Evolutionary conservation across 2,888 invertebrate species (phyloP).

Genomic region (Drosophila testacea): DNA sequence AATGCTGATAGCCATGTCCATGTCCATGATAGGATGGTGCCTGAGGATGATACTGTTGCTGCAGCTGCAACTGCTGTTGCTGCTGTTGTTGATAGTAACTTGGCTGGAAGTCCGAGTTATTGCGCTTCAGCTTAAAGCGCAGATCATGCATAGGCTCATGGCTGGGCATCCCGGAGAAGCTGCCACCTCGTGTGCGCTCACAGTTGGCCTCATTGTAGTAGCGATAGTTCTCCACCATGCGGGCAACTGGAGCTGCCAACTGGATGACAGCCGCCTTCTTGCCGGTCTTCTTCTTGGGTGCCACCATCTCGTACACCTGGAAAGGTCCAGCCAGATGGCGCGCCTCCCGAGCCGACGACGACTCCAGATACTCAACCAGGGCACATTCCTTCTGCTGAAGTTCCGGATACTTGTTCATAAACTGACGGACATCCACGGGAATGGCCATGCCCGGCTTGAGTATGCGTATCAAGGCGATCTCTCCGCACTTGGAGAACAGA

Average conservation of each 20-base stretch:
- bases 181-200: slow-evolving; percentile 84
- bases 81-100: slow-evolving; percentile 79
- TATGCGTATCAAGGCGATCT: slow-evolving; percentile 94
- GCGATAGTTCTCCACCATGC: slow-evolving; percentile 88
- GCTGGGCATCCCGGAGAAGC: slow-evolving; percentile 85
- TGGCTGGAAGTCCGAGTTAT: slow-evolving; percentile 84
- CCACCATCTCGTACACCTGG: slow-evolving; percentile 92
- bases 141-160: slow-evolving; percentile 80
- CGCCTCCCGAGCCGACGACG: slow-evolving; percentile 93
- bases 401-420: slow-evolving; percentile 95
- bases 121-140: slow-evolving; percentile 82
- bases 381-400: slow-evolving; percentile 94
- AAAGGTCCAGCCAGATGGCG: slow-evolving; percentile 88
- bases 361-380: slow-evolving; percentile 95
- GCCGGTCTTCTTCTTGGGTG: slow-evolving; percentile 90
- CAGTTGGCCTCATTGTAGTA: slow-evolving; percentile 85
- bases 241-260: slow-evolving; percentile 86
- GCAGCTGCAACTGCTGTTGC: slow-evolving; percentile 54
- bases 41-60: slow-evolving; percentile 53
- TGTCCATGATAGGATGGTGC: slow-evolving; percentile 59
- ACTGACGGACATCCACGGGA: slow-evolving; percentile 95
- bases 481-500: slow-evolving; percentile 94
- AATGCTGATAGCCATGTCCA: slow-evolving; percentile 66
- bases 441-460: slow-evolving; percentile 95
- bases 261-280: slow-evolving; percentile 87